A percentile compares a stretch with the other conserved stretches of the same genome.
phyloP scores from a whole-genome alignment of 2,797 vertebrate species.

The Micrastur ruficollis region DNA sequence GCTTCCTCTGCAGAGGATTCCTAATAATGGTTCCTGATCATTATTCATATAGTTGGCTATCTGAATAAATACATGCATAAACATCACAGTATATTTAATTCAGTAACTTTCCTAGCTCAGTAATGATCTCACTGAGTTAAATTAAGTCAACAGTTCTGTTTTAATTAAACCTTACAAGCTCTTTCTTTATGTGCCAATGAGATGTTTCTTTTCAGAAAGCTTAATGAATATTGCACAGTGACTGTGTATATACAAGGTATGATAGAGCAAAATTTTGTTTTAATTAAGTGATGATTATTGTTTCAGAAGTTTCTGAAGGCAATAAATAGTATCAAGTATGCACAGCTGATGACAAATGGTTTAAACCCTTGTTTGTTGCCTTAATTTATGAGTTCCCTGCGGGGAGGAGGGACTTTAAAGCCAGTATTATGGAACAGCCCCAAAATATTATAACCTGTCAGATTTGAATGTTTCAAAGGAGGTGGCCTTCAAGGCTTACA shows the following conservation, averaged over 20 bases:
- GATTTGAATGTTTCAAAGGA: background rate
- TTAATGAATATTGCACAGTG: background rate
- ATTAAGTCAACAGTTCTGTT: background rate
- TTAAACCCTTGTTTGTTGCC: background rate
- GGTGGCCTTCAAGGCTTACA: background rate
- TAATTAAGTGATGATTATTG: background rate
- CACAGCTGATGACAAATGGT: background rate
- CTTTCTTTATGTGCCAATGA: background rate
- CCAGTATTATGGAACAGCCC: background rate
- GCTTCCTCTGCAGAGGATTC: background rate
- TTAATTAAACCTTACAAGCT: background rate
- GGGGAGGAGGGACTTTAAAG: background rate
- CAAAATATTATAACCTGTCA: background rate
- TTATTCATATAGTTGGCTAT: background rate
- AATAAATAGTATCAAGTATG: background rate
- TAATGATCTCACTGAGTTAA: background rate
- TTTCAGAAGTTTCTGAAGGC: background rate
- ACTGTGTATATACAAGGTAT: background rate
- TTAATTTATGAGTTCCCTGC: background rate
- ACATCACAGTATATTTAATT: background rate
- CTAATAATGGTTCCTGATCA: background rate
- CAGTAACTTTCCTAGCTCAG: background rate
- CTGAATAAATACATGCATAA: background rate
- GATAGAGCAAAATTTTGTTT: background rate
- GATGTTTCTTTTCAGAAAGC: background rate